Conservation (phyloP, 2,113 vertebrate genomes). For the Fulmarus glacialis region DNA sequence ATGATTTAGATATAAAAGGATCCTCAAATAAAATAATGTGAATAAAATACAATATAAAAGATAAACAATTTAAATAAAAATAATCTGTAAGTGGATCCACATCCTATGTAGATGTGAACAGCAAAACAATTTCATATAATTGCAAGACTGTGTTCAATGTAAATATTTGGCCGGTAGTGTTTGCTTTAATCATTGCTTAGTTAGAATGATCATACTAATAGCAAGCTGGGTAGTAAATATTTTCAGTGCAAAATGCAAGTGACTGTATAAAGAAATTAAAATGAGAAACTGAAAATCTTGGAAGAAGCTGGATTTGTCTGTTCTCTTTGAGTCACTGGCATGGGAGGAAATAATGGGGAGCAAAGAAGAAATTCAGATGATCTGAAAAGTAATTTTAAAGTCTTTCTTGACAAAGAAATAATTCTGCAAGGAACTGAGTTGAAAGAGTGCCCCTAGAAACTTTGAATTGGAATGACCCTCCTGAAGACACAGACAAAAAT, state of each 20-base stretch:
- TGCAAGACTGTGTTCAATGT: neutral
- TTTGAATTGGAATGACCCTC: too few species aligned
- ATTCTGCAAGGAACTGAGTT: too few species aligned
- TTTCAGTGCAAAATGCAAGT: too few species aligned
- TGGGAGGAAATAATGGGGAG: too few species aligned
- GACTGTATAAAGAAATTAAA: too few species aligned
- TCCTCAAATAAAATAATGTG: neutral
- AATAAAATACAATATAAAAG: neutral
- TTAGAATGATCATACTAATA: neutral
- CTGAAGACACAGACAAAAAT: neutral
- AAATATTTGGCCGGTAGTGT: neutral
- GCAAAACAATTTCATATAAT: neutral
- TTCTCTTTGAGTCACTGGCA: too few species aligned
- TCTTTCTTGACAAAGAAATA: too few species aligned
- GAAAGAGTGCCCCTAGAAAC: too few species aligned
- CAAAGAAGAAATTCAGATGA: too few species aligned
- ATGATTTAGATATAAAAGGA: neutral
- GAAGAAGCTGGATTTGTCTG: too few species aligned
- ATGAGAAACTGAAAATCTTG: neutral
- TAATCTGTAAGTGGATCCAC: neutral
- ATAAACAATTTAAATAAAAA: neutral
- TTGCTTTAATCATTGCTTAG: neutral
- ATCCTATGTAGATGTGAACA: neutral
- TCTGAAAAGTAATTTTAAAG: too few species aligned
- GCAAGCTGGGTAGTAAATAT: neutral